Conservation (phyloP, 2,797 vertebrate species). For the Enteromius viviparus region DNA sequence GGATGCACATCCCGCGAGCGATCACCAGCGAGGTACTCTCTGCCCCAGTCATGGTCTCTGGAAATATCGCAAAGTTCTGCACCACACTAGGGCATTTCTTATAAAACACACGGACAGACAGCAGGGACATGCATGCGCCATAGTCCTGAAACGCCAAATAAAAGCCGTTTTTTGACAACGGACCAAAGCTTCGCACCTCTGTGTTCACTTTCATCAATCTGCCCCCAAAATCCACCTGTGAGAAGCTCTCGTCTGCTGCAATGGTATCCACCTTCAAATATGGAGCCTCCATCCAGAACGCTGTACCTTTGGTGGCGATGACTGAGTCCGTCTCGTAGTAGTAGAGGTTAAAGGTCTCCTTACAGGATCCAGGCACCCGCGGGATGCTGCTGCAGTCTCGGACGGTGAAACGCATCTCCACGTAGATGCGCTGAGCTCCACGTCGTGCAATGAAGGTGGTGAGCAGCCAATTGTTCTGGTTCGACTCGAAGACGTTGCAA, state of each 20-base stretch:
- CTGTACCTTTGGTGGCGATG: constrained; percentile 92
- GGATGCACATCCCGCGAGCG: constrained; percentile 91
- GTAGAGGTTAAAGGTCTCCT: constrained; percentile 98
- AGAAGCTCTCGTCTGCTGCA: constrained; percentile 97
- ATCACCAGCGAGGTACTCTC: constrained; percentile 98
- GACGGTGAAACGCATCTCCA: constrained; percentile 97
- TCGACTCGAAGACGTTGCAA: constrained; percentile 97
- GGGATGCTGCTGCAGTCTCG: constrained; percentile 98
- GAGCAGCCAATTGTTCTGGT: constrained; percentile 99
- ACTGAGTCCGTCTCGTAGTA: constrained; percentile 96
- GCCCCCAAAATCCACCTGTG: constrained; percentile 96
- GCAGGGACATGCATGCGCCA: constrained; percentile 96
- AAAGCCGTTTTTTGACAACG: constrained; percentile 93
- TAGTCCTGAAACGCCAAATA: constrained; percentile 99
- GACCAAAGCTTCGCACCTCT: constrained; percentile 95
- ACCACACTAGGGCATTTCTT: constrained; percentile 98
- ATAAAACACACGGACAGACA: constrained; percentile 96
- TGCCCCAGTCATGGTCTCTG: constrained; percentile 96
- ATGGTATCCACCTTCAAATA: constrained; percentile 99
- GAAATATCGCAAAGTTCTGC: constrained; percentile 97
- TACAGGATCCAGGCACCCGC: constrained; percentile 95
- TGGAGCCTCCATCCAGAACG: constrained; percentile 97
- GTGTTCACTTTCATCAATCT: constrained; percentile 98
- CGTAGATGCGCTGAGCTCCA: constrained; percentile 93
- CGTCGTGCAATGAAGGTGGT: constrained; percentile 95